phyloP scores from a whole-genome alignment of 2,888 invertebrate species.

The Cerceris rybyensis region DNA sequence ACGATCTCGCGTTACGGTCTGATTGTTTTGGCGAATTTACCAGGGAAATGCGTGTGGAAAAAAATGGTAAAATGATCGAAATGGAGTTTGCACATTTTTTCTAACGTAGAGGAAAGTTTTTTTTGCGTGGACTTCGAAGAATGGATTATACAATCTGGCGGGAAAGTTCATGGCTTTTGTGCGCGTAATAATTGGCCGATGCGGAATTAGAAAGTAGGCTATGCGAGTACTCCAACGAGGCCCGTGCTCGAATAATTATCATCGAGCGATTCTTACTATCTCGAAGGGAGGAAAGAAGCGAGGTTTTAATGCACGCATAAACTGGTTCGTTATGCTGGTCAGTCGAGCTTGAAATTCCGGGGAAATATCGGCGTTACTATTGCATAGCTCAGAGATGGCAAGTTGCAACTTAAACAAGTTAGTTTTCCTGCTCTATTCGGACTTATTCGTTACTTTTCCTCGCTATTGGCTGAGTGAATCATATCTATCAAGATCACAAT shows the following conservation, averaged over 20 bases:
- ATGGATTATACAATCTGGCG: not conserved
- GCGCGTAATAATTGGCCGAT: slow-evolving; percentile 23
- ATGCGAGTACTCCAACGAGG: slow-evolving; percentile 34
- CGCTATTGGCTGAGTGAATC: too few species aligned
- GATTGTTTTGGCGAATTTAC: not conserved
- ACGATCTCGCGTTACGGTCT: not conserved
- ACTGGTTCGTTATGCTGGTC: slow-evolving; percentile 50
- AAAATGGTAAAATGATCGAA: too few species aligned
- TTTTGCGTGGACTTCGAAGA: not conserved
- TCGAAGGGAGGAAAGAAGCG: slow-evolving; percentile 39
- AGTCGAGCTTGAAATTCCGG: slow-evolving; percentile 61
- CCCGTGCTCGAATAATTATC: slow-evolving; percentile 46
- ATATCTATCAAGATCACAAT: too few species aligned
- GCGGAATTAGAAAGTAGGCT: slow-evolving; percentile 63
- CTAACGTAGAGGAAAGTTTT: not conserved
- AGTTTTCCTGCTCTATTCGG: too few species aligned
- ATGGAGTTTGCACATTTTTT: not conserved
- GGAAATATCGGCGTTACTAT: slow-evolving; percentile 44
- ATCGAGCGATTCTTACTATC: slow-evolving; percentile 43
- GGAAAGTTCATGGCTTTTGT: slow-evolving; percentile 36
- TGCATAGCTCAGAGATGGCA: slow-evolving; percentile 4
- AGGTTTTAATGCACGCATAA: slow-evolving; percentile 48
- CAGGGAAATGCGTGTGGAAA: not conserved
- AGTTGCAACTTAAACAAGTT: too few species aligned
- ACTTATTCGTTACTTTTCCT: too few species aligned